A percentile compares a stretch with the other conserved stretches of the same genome.
Evolutionary conservation across 2,888 invertebrate species (phyloP).

Genomic region (Erebia aethiops): DNA sequence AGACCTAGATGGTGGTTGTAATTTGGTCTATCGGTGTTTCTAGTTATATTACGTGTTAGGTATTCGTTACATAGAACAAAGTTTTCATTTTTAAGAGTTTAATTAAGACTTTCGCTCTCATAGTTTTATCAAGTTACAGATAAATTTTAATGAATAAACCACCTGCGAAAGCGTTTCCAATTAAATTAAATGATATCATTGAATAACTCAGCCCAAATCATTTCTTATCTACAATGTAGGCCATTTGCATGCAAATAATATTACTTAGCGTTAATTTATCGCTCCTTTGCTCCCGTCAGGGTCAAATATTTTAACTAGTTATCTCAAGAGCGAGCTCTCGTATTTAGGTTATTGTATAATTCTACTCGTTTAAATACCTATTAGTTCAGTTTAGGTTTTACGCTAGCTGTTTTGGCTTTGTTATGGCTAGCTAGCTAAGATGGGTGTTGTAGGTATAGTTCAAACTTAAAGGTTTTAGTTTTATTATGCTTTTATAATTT

Average conservation of each 20-base stretch:
- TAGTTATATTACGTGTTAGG: too few species aligned
- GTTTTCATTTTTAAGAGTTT: background rate
- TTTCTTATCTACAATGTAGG: constrained; percentile 46
- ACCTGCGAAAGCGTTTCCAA: constrained; percentile 19
- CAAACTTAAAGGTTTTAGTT: too few species aligned
- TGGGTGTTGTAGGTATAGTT: background rate
- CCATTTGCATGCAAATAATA: constrained; percentile 62
- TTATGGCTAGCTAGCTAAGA: background rate
- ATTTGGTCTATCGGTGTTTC: too few species aligned
- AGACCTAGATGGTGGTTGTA: too few species aligned
- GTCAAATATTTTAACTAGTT: constrained; percentile 40
- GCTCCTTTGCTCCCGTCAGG: constrained; percentile 45
- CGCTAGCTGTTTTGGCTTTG: background rate
- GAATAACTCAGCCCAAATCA: constrained; percentile 25
- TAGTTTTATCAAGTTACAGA: constrained; percentile 6
- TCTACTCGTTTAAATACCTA: background rate
- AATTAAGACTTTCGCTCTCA: background rate
- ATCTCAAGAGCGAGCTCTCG: constrained; percentile 32
- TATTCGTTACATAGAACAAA: background rate
- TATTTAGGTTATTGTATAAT: constrained; percentile 20
- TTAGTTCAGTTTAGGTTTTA: constrained; percentile 4
- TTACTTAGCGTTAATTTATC: constrained; percentile 49
- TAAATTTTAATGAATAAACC: constrained; percentile 14
- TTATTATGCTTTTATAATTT: too few species aligned
- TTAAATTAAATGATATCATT: constrained; percentile 21